Conservation (phyloP, 2,888 invertebrate species). For the Capitulum mitella region DNA sequence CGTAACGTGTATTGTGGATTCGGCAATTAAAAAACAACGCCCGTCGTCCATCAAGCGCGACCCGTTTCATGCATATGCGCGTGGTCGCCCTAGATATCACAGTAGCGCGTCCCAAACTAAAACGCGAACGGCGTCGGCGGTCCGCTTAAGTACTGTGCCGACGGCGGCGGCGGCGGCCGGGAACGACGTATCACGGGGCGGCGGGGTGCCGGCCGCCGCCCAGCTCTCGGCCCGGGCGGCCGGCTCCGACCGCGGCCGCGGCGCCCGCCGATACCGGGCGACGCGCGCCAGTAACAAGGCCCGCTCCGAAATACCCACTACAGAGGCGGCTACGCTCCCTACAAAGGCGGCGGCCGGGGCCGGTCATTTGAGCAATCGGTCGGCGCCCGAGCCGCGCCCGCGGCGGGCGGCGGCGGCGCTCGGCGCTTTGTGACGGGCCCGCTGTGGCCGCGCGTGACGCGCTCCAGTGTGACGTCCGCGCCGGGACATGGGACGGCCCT, state of each 20-base stretch:
- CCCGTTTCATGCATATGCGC: neutral
- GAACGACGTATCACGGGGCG: constrained; percentile 46
- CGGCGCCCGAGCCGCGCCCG: too few species aligned
- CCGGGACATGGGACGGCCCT: too few species aligned
- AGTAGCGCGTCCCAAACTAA: neutral
- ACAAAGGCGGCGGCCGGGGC: too few species aligned
- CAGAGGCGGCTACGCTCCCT: too few species aligned
- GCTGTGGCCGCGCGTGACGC: too few species aligned
- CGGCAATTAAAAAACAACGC: neutral
- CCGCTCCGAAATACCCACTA: too few species aligned
- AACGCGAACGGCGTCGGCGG: constrained; percentile 35
- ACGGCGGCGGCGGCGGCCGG: constrained; percentile 29
- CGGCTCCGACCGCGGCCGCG: too few species aligned
- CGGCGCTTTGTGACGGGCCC: neutral
- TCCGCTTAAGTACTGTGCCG: constrained; percentile 34
- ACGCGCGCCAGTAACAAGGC: too few species aligned
- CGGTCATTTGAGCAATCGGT: neutral
- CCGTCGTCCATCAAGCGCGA: neutral
- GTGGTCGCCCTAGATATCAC: neutral
- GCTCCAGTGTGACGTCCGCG: too few species aligned
- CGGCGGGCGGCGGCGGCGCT: too few species aligned
- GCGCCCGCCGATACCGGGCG: too few species aligned
- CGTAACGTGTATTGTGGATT: neutral
- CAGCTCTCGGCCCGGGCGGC: too few species aligned
- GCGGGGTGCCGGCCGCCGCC: neutral